Conservation (phyloP, 2,797 vertebrate genomes). For the Mus spretus region DNA sequence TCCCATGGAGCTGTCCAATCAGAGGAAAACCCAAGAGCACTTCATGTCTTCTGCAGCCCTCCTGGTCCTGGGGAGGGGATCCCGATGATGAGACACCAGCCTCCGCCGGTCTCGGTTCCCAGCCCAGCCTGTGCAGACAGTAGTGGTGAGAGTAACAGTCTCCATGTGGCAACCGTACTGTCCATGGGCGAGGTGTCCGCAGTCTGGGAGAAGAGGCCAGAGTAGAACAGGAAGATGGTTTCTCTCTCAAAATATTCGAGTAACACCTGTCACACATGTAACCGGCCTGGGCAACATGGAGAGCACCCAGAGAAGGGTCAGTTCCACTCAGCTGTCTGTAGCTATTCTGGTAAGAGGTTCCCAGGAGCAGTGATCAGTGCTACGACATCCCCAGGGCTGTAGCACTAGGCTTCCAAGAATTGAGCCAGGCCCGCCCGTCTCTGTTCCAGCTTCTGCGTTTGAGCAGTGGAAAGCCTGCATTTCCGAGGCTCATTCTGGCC, state of each 20-base stretch:
- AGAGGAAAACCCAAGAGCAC: neutral
- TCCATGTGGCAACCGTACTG: neutral
- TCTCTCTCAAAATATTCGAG: neutral
- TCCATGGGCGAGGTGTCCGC: neutral
- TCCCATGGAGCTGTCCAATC: neutral
- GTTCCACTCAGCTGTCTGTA: neutral
- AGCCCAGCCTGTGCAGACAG: neutral
- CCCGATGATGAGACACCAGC: neutral
- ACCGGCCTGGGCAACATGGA: neutral
- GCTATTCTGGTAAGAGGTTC: neutral
- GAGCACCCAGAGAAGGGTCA: neutral
- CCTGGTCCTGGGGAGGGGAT: neutral
- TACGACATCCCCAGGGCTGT: neutral
- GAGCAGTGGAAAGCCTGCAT: no score
- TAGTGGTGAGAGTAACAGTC: neutral
- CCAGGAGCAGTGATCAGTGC: neutral
- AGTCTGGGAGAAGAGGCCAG: conserved; percentile 6
- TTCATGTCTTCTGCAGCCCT: neutral
- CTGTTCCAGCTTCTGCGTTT: neutral
- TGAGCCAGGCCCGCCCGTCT: neutral
- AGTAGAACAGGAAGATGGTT: neutral
- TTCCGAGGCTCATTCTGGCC: neutral
- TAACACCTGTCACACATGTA: neutral
- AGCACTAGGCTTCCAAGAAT: neutral
- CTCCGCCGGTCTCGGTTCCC: neutral